A percentile compares a stretch with the other conserved stretches of the same genome.
Evolutionary conservation across 2,797 vertebrate genomes (phyloP).

Genomic region (Zalophus californianus): DNA sequence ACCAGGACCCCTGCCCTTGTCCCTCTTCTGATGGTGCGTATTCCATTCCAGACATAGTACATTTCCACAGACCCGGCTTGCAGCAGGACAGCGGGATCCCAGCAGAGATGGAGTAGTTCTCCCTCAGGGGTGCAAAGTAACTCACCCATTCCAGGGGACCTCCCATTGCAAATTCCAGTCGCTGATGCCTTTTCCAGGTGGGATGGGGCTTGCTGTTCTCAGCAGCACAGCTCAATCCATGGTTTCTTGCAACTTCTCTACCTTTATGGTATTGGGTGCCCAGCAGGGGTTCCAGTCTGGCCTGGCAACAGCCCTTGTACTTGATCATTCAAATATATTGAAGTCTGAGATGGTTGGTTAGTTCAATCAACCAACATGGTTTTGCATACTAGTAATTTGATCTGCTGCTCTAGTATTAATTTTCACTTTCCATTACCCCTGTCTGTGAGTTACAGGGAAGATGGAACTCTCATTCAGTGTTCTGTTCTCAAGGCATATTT

Average conservation of each 20-base stretch:
- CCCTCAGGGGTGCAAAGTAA: too few species aligned
- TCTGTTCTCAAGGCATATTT: too few species aligned
- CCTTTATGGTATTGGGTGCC: background rate
- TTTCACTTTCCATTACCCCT: background rate
- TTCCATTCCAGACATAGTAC: too few species aligned
- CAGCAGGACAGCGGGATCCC: background rate
- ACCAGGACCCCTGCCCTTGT: background rate
- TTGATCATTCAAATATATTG: background rate
- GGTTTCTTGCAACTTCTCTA: background rate
- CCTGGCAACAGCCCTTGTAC: background rate
- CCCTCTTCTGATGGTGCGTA: background rate
- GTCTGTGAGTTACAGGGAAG: fast-evolving
- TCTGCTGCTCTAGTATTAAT: fast-evolving
- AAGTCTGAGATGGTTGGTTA: background rate
- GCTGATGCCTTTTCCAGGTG: too few species aligned
- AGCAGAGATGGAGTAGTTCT: background rate
- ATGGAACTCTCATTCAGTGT: background rate
- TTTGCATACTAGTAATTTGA: background rate
- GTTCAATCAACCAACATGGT: background rate
- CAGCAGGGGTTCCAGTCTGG: background rate
- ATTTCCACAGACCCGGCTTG: background rate
- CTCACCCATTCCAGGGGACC: background rate
- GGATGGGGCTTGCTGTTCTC: too few species aligned
- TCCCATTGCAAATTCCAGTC: background rate
- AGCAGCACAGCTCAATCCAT: background rate